Percentiles rank a stretch among this genome's conserved stretches.
Conservation (phyloP, 2,113 vertebrate species). For the Pristiophorus japonicus region DNA sequence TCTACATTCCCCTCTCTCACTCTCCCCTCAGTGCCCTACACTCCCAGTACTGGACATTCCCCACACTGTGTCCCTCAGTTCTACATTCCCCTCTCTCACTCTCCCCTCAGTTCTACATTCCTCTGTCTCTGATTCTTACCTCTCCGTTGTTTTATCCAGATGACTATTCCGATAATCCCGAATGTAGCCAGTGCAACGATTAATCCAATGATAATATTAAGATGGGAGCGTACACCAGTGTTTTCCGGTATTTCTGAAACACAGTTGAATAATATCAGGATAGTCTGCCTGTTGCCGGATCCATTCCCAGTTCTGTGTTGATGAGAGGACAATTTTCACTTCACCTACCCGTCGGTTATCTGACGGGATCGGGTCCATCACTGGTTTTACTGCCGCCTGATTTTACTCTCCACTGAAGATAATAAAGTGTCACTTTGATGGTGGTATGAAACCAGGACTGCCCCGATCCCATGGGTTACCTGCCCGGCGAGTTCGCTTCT, state of each 20-base stretch:
- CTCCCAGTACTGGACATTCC: not conserved
- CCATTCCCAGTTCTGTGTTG: not conserved
- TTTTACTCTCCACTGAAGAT: not conserved
- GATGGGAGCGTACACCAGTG: not conserved
- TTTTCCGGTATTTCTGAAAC: not conserved
- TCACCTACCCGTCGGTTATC: no score
- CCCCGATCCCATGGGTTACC: not conserved
- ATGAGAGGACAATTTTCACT: not conserved
- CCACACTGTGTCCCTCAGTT: not conserved
- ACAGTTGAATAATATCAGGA: not conserved
- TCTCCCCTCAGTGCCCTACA: not conserved
- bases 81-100: not conserved
- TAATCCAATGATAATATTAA: not conserved
- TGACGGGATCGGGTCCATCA: not conserved
- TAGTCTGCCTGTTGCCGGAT: not conserved
- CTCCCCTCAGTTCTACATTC: not conserved
- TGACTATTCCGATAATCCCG: not conserved
- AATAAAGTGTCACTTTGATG: not conserved
- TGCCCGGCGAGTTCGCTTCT: not conserved
- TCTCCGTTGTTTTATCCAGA: not conserved
- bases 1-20: no score
- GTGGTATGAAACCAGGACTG: not conserved
- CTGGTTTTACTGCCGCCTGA: not conserved
- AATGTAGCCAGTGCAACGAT: not conserved
- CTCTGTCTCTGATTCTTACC: not conserved